Base-by-base conservation (phyloP, 2,888 invertebrate genomes). In the Caenorhabditis sp. region DNA sequence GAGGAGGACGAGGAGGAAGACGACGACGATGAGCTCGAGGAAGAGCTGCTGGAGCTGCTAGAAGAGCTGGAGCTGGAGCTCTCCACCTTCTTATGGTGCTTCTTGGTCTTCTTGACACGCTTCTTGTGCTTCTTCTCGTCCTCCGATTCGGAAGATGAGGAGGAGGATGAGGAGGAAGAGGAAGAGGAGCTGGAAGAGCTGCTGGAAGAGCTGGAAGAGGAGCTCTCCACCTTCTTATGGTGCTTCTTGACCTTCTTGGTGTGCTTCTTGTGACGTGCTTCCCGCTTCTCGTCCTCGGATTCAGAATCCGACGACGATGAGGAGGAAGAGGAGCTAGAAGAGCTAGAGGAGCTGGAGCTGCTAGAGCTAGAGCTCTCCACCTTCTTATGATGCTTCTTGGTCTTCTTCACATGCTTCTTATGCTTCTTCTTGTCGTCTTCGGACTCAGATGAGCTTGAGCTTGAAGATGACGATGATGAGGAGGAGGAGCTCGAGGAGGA, bases 161-260 rank as follows among this genome's bases (percentile, higher is more conserved):
- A 55, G 13, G 40, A 40, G 13, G 68, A 70, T 4, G 35, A 35
- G 1, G 50, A 50, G 9, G 26, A 1, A 47, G 56, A 56, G 18
- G 70, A 70, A n/a, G 47, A 47, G 40, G 58, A 58, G 40, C 40
- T 40, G 5, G 32, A 32, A 32, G 32, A 32, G 32, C 32, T 32
- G n/a, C n/a, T n/a, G 3, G 56, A 58, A n/a, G 47, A 47, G 37
- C 47, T 47, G 24, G 56, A 58, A 20, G 70, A 70, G 62, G 62
- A 61, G 11, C 55, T 58, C 22, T 35, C 70, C 0, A 44, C 53
- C 35, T 61, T 67, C 72, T 80, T 80, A n/a, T 78, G 64, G 18
- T 77, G 76, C 61, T 70, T 64, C 78, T 70, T 78, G 50, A 35
- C 51, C 47, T 47, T 47, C 68, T 77, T 77, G 50, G 60, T 37